A percentile compares a stretch with the other conserved stretches of the same genome.
These are phyloP conservation scores for Steromphala cineraria DNA, from an alignment of 2,888 invertebrate genomes.

Conservation along the genomic window DNA sequence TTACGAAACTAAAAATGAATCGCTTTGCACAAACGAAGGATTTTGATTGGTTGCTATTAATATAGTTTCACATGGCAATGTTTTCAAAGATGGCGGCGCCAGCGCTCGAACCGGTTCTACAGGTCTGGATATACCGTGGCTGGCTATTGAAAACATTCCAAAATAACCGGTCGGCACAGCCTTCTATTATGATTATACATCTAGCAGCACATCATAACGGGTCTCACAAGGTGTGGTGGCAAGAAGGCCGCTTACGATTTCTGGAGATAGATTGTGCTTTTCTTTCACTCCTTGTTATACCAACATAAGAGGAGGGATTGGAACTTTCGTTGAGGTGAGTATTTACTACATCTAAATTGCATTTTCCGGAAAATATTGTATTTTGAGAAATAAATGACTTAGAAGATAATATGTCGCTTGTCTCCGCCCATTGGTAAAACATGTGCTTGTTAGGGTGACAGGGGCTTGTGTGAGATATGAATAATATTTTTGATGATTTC, in stretches of 20 bases:
- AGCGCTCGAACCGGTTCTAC: conserved; percentile 43
- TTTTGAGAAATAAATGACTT: too few species aligned
- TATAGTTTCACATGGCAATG: conserved; percentile 35
- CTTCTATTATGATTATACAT: conserved; percentile 35
- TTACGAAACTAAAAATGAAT: neutral
- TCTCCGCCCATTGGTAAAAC: too few species aligned
- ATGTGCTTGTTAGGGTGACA: too few species aligned
- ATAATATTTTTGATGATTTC: too few species aligned
- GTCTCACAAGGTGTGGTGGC: conserved; percentile 41
- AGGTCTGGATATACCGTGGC: conserved; percentile 25
- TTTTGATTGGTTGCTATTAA: conserved; percentile 39
- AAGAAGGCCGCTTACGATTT: conserved; percentile 17
- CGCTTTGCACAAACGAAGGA: neutral
- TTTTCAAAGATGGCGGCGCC: conserved; percentile 40
- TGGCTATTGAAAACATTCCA: conserved; percentile 29
- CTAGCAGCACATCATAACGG: conserved; percentile 22
- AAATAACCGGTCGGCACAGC: conserved; percentile 36
- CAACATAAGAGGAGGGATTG: neutral
- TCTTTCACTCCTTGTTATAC: neutral
- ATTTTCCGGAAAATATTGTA: too few species aligned
- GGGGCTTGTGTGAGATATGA: too few species aligned
- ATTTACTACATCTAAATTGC: too few species aligned
- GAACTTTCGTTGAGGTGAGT: neutral
- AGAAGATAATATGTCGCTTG: too few species aligned
- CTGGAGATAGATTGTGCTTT: neutral